These are phyloP conservation scores for Drosophila suboccidentalis DNA, from an alignment of 2,888 invertebrate species.

Conservation along the genomic window DNA sequence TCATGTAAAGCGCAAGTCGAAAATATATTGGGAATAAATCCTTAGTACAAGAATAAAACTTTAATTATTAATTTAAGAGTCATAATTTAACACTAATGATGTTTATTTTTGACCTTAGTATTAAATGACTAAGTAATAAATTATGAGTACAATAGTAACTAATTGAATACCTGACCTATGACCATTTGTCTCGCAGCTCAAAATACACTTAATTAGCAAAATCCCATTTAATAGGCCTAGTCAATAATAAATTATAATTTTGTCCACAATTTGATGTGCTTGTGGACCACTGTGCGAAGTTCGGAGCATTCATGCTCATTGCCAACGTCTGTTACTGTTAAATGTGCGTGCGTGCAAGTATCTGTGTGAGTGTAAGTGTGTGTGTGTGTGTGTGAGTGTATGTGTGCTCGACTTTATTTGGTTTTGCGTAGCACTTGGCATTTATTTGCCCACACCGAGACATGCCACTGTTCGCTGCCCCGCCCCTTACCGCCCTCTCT, in stretches of 20 bases:
- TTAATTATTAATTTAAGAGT: too few species aligned
- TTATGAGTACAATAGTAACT: too few species aligned
- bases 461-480: conserved; percentile 49
- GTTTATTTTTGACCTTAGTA: too few species aligned
- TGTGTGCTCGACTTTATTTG: conserved; percentile 79
- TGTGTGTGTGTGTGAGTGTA: conserved; percentile 45
- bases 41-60: too few species aligned
- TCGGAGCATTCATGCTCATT: conserved; percentile 57
- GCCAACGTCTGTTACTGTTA: conserved; percentile 75
- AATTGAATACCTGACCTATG: too few species aligned
- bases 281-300: conserved; percentile 41
- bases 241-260: neutral
- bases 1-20: too few species aligned
- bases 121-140: too few species aligned
- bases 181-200: neutral
- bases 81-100: too few species aligned
- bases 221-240: neutral
- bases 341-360: conserved; percentile 70
- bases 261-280: neutral
- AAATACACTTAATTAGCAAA: neutral
- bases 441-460: conserved; percentile 79
- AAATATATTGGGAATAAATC: too few species aligned
- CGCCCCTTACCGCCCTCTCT: neutral
- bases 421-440: conserved; percentile 81
- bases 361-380: conserved; percentile 35